Evolutionary conservation across 2,113 vertebrate genomes (phyloP), one percentile per base, ranked within the genome.

Genomic region (Trichomycterus rosablanca): DNA sequence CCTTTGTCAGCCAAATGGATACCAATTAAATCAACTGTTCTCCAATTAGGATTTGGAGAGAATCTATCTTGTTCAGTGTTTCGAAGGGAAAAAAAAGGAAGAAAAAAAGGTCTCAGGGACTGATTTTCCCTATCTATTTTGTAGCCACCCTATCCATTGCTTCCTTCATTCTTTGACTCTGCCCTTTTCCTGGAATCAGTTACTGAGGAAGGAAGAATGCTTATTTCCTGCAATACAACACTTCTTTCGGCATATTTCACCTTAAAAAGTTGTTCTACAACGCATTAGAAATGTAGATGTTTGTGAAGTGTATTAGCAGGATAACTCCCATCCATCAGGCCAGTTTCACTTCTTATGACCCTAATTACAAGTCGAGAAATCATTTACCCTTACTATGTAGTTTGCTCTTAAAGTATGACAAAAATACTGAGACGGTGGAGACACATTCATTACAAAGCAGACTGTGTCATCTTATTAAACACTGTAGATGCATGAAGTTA

Each of bases 11-110:
- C 91, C 92, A 93, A 94, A 94, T 89, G 91, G 91, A 90, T 89
- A 89, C 91, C 93, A 95, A 94, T 97, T 94, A 95, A 95, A 89
- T 90, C 90, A 93, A 92, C 91, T 90, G 91, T 91, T 92, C 87
- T 88, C 89, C 94, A 95, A 96, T 96, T 96, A 95, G 90, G 92
- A 92, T 92, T 91, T 87, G 84, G 88, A 90, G 43, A 90, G 89
- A 90, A 91, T 93, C 89, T 89, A 86, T 91, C 90, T 91, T 91
- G 88, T 90, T 92, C 88, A 81, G 84, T 83, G 81, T 86, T 71
- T 89, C 76, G 54, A 74, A 62, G 18, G 32, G 16, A 34, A 52
- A 50, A 60, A 60, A 59, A n/a, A n/a, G n/a, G n/a, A 88, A 88
- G 37, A 23, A 37, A 53, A 62, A 61, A 61, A 60, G 87, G 88